A percentile compares a stretch with the other conserved stretches of the same genome.
Evolutionary conservation across 2,797 vertebrate species (phyloP).

Genomic region (Pseudopleuronectes americanus): DNA sequence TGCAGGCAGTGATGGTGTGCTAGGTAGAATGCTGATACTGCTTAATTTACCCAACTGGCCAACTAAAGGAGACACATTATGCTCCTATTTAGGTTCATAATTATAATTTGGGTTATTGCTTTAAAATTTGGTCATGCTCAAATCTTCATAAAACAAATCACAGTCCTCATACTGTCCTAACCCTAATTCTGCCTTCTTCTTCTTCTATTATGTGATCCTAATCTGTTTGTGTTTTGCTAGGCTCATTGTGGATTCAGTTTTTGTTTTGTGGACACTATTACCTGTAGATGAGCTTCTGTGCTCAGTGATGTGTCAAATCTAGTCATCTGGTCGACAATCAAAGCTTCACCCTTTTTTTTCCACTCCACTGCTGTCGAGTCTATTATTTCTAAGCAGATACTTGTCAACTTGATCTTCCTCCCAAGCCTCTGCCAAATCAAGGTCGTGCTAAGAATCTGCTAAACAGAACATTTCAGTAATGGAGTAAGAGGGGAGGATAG

Average conservation of each 20-base stretch:
- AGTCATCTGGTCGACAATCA: conserved; percentile 24
- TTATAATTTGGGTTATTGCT: too few relatives aligned
- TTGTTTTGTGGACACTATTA: conserved; percentile 17
- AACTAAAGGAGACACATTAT: too few relatives aligned
- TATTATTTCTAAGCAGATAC: not conserved
- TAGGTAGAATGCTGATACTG: too few relatives aligned
- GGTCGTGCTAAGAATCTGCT: not conserved
- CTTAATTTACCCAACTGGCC: too few relatives aligned
- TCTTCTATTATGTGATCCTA: not conserved
- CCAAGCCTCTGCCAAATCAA: not conserved
- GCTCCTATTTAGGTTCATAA: too few relatives aligned
- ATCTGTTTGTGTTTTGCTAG: conserved; percentile 28
- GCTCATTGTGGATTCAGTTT: conserved; percentile 43
- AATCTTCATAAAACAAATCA: too few relatives aligned
- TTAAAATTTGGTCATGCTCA: too few relatives aligned
- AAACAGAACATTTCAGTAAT: not conserved
- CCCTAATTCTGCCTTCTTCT: not conserved
- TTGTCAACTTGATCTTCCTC: not conserved
- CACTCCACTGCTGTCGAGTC: conserved; percentile 5
- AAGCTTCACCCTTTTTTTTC: conserved; percentile 14
- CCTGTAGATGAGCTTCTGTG: conserved; percentile 15
- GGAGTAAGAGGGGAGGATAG: too few relatives aligned
- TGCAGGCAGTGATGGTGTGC: too few relatives aligned
- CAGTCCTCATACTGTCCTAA: too few relatives aligned
- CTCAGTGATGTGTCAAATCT: conserved; percentile 40